These are phyloP conservation scores for Turdus rufiventris DNA, from an alignment of 2,113 vertebrate genomes.

Conservation along the genomic window DNA sequence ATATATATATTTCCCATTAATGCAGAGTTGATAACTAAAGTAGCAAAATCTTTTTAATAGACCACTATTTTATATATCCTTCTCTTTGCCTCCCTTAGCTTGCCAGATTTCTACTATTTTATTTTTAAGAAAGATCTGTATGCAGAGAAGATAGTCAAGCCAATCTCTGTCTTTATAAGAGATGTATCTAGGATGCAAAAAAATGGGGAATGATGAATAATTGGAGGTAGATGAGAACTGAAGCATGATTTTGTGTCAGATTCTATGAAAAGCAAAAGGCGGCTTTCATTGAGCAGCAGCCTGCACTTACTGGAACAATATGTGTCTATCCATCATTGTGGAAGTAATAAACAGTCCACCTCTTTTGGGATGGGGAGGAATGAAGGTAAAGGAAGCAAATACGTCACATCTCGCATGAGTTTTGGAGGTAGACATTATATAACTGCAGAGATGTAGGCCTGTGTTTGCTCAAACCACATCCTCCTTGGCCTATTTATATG, in stretches of 20 bases:
- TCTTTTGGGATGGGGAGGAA: not conserved
- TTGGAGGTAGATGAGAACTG: not conserved
- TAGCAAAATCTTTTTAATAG: not conserved
- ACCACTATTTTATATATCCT: not conserved
- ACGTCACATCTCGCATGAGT: accelerated
- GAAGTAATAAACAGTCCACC: not conserved
- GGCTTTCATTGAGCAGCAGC: not conserved
- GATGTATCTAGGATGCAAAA: not conserved
- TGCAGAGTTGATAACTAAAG: not conserved
- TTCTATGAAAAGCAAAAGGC: not conserved
- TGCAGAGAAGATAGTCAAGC: not conserved
- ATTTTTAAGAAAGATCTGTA: not conserved
- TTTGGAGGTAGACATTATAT: not conserved
- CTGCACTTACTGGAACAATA: not conserved
- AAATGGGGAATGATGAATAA: not conserved
- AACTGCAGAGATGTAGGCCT: not conserved
- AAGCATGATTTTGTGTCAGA: not conserved
- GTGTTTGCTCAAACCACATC: not conserved
- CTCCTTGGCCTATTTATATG: not conserved
- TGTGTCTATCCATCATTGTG: not conserved
- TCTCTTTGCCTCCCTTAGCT: not conserved
- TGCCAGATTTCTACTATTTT: not conserved
- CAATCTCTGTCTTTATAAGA: not conserved
- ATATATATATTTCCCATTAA: not conserved
- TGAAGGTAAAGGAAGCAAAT: not conserved